Evolutionary conservation across 2,797 vertebrate species (phyloP), one percentile per base, ranked within the genome.

Genomic region (Melopsittacus undulatus): DNA sequence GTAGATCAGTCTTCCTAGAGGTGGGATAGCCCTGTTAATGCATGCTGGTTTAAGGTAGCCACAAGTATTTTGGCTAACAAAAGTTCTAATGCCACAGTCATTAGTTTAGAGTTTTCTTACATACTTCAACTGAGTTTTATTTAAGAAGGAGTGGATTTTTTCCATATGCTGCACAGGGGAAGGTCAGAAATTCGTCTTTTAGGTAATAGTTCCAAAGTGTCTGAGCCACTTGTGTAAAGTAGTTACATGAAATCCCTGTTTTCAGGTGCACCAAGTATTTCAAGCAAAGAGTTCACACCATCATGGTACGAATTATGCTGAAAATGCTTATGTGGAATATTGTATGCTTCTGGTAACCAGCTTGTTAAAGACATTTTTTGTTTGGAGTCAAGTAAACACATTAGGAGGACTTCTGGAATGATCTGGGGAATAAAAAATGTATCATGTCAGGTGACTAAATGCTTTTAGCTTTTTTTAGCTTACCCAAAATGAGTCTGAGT

Each of bases 391-490:
- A 42, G n/a, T 68, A 77, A 92, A 63, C 16, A 56, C n/a, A 18
- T 40, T 14, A 83, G 54, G 36, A 92, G 40, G 79, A 56, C 57
- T 87, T n/a, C 70, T 74, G 59, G 82, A 79, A 82, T 73, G 2
- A 84, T 78, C 54, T 69, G n/a, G 43, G 38, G 76, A 89, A 68
- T 83, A 76, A 89, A 36, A 88, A 75, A 51, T 34, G 61, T 89
- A 49, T 94, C 78, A 21, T 7, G 48, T 88, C 76, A 90, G 92
- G 93, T 95, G 83, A 92, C 83, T 84, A 63, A 89, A 84, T 56
- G 77, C 89, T 93, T 87, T 87, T 76, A 88, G 73, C 74, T 88
- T 79, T 92, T 91, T 96, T 92, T 90, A 95, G 86, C 83, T 77
- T 95, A 34, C 75, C 45, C 77, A 27, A 82, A 82, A 91, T 59